Base-by-base conservation (phyloP, 2,797 vertebrate species). In the Chloroceryle inda region DNA sequence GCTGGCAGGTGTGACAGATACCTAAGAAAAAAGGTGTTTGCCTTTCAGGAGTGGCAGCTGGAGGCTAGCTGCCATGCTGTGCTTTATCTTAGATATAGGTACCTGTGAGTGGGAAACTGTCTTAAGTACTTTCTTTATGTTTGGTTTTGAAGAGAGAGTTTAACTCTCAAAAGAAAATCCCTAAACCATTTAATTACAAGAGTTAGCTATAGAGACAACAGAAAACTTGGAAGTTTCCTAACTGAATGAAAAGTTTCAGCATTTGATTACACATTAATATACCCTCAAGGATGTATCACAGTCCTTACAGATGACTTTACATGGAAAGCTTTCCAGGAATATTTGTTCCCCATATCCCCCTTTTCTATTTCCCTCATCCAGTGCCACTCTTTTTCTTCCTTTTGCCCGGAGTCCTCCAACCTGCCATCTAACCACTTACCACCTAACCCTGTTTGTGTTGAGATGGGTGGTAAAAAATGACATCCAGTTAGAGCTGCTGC, bases 331-430 rank as follows among this genome's bases (percentile, higher is more conserved):
- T 76, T 74, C 21, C 19, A 63, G n/a, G 14, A 66, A 12, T 69
- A 0, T 13, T 66, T 80, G 18, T 56, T 6, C 1, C 5, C 0
- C 5, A 49, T 23, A 5, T 27, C 15, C 4, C 2, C 2, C 15
- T 74, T 76, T 92, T 82, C 24, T 53, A 0, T 61, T 85, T 29
- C 5, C 6, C 10, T 75, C 24, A 47, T 67, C 20, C 13, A 68
- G 20, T 38, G 38, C 20, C 7, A 4, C 21, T 89, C 8, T 62
- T 95, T 90, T 58, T 37, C 50, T 85, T 37, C 14, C 27, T 37
- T 11, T 74, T 77, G 10, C n/a, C 31, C 1, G 1, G 4, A 69
- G n/a, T 85, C 50, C 18, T 88, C 26, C 56, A 42, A 42, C 45
- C 24, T 84, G 13, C 31, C 6, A 5, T 72, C 4, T 68, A 84